Conservation (phyloP, 2,888 invertebrate genomes). For the Latheticus oryzae region DNA sequence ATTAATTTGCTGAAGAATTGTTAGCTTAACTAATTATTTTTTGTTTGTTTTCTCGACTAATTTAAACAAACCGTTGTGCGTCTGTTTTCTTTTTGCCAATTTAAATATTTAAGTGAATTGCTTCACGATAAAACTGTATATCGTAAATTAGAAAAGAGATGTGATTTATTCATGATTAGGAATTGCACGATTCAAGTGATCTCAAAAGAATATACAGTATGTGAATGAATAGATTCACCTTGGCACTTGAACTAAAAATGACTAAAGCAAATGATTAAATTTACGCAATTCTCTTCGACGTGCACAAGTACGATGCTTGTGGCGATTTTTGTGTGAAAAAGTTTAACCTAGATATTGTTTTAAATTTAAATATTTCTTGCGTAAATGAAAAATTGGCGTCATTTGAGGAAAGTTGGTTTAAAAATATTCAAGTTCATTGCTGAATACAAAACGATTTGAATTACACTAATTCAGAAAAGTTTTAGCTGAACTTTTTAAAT, state of each 20-base stretch:
- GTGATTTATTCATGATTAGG: too few species aligned
- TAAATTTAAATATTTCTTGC: too few species aligned
- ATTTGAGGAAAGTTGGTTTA: too few species aligned
- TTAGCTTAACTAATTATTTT: slow-evolving; percentile 17
- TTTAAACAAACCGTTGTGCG: background rate
- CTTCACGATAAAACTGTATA: background rate
- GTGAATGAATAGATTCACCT: slow-evolving; percentile 26
- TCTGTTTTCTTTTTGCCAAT: slow-evolving; percentile 4
- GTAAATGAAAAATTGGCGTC: too few species aligned
- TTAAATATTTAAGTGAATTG: slow-evolving; percentile 21
- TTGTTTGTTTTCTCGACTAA: slow-evolving; percentile 2
- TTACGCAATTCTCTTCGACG: slow-evolving; percentile 34
- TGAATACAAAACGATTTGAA: too few species aligned
- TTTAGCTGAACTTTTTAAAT: too few species aligned
- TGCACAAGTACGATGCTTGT: too few species aligned
- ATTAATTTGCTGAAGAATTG: slow-evolving; percentile 2
- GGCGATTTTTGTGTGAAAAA: slow-evolving; percentile 17
- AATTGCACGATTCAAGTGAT: too few species aligned
- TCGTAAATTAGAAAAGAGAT: too few species aligned
- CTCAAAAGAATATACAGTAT: slow-evolving; percentile 7
- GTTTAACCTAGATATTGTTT: slow-evolving; percentile 14
- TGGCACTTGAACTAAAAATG: slow-evolving; percentile 37
- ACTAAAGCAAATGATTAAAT: slow-evolving; percentile 13
- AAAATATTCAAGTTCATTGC: too few species aligned
- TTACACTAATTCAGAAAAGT: too few species aligned